Percentiles rank a stretch among this genome's conserved stretches.
Conservation (phyloP, 2,113 vertebrate genomes). For the Lethenteron reissneri region DNA sequence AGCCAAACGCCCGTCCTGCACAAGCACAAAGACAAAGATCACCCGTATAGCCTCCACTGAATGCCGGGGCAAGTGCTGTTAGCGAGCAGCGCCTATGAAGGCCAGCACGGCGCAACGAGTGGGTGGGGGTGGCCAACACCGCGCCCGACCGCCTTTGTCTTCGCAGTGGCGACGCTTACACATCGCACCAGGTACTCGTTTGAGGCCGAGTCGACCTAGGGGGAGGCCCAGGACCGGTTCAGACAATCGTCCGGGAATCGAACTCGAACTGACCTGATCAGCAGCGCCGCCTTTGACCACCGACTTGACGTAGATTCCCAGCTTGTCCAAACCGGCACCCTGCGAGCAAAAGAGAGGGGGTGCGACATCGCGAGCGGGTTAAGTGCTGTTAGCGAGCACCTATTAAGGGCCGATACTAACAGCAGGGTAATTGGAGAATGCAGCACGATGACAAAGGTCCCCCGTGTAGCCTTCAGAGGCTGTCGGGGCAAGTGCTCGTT, state of each 20-base stretch:
- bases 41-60: neutral
- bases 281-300: slow-evolving; percentile 93
- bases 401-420: neutral
- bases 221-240: too few relatives aligned
- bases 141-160: too few relatives aligned
- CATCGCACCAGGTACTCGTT: too few relatives aligned
- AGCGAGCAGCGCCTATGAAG: too few relatives aligned
- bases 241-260: too few relatives aligned
- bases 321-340: slow-evolving; percentile 92
- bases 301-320: slow-evolving; percentile 94
- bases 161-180: too few relatives aligned
- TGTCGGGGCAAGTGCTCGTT: too few relatives aligned
- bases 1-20: slow-evolving; percentile 67
- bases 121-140: too few relatives aligned
- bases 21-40: neutral
- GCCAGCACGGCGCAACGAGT: too few relatives aligned
- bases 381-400: neutral
- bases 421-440: neutral
- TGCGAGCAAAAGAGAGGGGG: slow-evolving; percentile 18
- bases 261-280: slow-evolving; percentile 35
- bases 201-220: too few relatives aligned
- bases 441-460: neutral
- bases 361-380: neutral
- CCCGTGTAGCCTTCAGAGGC: too few relatives aligned
- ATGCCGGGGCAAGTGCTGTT: neutral